Base-by-base conservation (phyloP, 2,113 vertebrate species). In the Chaenocephalus aceratus region DNA sequence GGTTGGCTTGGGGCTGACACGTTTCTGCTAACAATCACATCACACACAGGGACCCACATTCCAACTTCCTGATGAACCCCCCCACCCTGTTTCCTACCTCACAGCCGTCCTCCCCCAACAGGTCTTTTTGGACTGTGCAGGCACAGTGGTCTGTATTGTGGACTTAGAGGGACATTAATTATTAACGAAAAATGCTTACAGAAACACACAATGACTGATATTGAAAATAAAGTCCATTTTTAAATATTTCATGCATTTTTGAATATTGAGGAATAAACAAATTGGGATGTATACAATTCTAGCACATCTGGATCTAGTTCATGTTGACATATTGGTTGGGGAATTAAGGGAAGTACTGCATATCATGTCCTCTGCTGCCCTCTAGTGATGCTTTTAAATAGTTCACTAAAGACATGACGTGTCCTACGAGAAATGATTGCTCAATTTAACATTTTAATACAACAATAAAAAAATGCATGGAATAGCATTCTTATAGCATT, bases 1-100 rank as follows among this genome's bases (percentile, higher is more conserved):
- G 93, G 72, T 93, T 93, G 79, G 94, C 93, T 94, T 94, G 92
- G 95, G 93, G 95, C 96, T 96, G 94, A 96, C 96, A 96, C 95
- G 94, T 95, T 96, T 97, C 97, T 99, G 97, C 97, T 95, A 97
- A 97, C 96, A 96, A 99, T 99, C 97, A 98, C 96, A 95, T 99
- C 96, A 98, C 98, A 98, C 97, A 96, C 94, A 86, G 88, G 84
- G 77, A 94, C 95, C 95, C 91, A 94, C 97, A 97, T 98, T 97
- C 97, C 96, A 92, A 88, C 93, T 96, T 94, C 94, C 95, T 94
- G 92, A 93, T 94, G 93, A 88, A 81, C 90, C 91, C 51, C 68
- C 52, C 44, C 21, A 46, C 34, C 59, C 83, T 69, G 71, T 75
- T 84, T 85, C 83, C 26, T 86, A 85, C 78, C 81, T 82, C 46